Percentiles rank a stretch among this genome's conserved stretches.
Conservation (phyloP, 2,113 vertebrate species). For the Acanthisitta chloris region DNA sequence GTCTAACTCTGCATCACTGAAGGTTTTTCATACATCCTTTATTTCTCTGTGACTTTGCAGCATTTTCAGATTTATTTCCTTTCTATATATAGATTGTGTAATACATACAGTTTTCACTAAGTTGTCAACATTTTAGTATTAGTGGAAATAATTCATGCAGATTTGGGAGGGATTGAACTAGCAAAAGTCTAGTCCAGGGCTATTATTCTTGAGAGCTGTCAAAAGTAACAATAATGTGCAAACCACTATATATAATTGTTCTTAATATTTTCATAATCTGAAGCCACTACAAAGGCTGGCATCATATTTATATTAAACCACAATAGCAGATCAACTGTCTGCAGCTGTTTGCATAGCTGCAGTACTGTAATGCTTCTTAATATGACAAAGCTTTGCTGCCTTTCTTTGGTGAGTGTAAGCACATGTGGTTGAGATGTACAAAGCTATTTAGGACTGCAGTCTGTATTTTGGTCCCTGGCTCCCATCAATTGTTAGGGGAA, state of each 20-base stretch:
- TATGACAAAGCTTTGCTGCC: background rate
- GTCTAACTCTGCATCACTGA: background rate
- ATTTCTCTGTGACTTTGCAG: background rate
- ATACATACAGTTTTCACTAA: background rate
- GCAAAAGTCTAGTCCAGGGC: background rate
- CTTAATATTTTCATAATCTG: background rate
- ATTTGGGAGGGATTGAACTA: background rate
- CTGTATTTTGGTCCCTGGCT: background rate
- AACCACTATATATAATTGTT: background rate
- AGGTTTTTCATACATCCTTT: background rate
- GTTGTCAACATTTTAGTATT: background rate
- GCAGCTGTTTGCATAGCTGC: background rate
- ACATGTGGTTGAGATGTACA: background rate
- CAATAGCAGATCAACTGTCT: background rate
- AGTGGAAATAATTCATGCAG: background rate
- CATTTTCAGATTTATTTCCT: background rate
- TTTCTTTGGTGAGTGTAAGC: background rate
- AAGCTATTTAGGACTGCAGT: background rate
- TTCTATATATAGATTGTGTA: background rate
- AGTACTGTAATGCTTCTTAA: background rate
- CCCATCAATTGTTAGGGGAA: background rate
- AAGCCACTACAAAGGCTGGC: background rate
- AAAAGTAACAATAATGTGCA: background rate
- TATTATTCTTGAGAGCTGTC: background rate
- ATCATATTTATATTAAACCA: background rate